Percentiles rank a stretch among this genome's conserved stretches.
Conservation (phyloP, 2,888 invertebrate genomes). For the Cheilosia impressa region DNA sequence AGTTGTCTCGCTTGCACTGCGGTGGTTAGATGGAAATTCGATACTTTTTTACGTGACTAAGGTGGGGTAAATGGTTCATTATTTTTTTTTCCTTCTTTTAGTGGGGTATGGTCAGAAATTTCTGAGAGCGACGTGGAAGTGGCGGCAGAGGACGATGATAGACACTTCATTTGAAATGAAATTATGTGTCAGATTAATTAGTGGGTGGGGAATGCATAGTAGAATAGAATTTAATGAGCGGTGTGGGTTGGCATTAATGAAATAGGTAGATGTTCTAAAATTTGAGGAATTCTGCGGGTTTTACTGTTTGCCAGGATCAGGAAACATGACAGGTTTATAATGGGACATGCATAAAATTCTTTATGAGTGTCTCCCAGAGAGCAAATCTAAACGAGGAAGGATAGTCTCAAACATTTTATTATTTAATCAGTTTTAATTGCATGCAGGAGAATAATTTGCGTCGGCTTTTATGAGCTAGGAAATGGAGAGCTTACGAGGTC, state of each 20-base stretch:
- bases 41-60: conserved; percentile 78
- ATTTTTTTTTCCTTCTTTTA: conserved; percentile 2
- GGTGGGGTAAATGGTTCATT: conserved; percentile 47
- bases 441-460: too few relatives aligned
- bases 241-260: neutral
- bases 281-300: neutral
- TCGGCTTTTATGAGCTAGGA: too few relatives aligned
- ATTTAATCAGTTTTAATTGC: too few relatives aligned
- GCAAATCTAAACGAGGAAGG: too few relatives aligned
- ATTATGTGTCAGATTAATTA: conserved; percentile 53
- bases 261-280: neutral
- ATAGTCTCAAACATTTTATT: too few relatives aligned
- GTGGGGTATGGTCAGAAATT: conserved; percentile 45
- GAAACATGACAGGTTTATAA: too few relatives aligned
- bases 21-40: conserved; percentile 82
- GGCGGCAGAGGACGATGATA: neutral
- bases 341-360: too few relatives aligned
- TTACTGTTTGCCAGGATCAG: neutral
- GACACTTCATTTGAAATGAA: conserved; percentile 42
- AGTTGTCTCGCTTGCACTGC: conserved; percentile 81
- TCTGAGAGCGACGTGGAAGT: neutral
- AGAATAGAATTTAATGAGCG: neutral
- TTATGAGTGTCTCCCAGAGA: too few relatives aligned
- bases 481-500: too few relatives aligned
- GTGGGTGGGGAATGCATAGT: conserved; percentile 1